These are phyloP conservation scores for Bellardia bayeri DNA, from an alignment of 2,888 invertebrate species.

Conservation along the genomic window DNA sequence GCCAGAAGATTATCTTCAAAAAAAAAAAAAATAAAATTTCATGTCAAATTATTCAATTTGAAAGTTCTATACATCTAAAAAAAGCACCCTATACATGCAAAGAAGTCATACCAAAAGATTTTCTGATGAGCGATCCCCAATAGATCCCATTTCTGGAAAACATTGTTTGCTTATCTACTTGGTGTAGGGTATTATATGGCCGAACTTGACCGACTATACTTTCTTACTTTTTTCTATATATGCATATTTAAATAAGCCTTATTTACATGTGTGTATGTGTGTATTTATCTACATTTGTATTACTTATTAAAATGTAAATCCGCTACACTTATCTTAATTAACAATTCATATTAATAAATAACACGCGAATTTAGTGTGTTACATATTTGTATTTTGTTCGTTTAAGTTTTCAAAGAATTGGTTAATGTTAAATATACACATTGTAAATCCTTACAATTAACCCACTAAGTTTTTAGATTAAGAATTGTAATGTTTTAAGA, in stretches of 20 bases:
- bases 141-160: too few species aligned
- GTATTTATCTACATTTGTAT: background rate
- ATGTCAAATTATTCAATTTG: too few species aligned
- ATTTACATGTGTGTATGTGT: background rate
- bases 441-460: slow-evolving; percentile 41
- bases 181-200: too few species aligned
- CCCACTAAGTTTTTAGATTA: slow-evolving; percentile 7
- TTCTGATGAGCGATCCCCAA: too few species aligned
- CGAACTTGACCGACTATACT: too few species aligned
- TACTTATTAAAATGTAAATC: slow-evolving; percentile 73
- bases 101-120: too few species aligned
- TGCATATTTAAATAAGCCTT: background rate
- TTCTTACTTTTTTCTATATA: background rate
- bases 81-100: too few species aligned
- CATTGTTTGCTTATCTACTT: too few species aligned
- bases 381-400: background rate
- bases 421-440: slow-evolving; percentile 28
- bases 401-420: background rate
- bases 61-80: too few species aligned
- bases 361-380: slow-evolving; percentile 48
- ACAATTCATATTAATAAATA: slow-evolving; percentile 71
- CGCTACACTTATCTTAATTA: slow-evolving; percentile 76
- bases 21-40: too few species aligned
- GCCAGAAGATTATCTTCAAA: too few species aligned
- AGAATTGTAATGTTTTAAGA: too few species aligned